Evolutionary conservation across 1,140 invertebrate species (phyloP), one percentile per base, ranked within the genome.

Genomic region (Brachionus rubens): DNA sequence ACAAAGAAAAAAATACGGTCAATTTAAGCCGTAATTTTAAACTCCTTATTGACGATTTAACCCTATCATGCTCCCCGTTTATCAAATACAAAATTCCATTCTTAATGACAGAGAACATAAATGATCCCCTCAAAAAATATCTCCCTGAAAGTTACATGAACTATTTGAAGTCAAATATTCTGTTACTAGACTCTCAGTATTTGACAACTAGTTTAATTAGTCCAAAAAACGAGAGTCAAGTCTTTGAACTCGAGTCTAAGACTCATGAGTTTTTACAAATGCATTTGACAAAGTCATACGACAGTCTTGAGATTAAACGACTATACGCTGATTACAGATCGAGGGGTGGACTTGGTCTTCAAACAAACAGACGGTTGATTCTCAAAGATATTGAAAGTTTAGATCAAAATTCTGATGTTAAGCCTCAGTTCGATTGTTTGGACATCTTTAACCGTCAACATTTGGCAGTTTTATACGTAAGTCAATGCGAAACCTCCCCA

Each of bases 391-490:
- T 75, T 21, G 47, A 43, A 41, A 77, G 19, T 43, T 76, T 75
- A 52, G 54, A 56, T 30, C 19, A 36, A 36, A 47, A 47, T 48
- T 54, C 47, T 46, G 76, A 6, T 70, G 50, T 30, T 46, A 40
- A 30, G 77, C 79, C 3, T 19, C 76, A 86, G 80, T 79, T 88
- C 7, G 94, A 98, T 83, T 92, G 92, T 24, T 84, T 98, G 1
- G 90, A 94, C 81, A 90, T 91, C 0, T 87, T 87, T 52, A 91
- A 91, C 83, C 95, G 98, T 84, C 95, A 98, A 85, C 85, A 89
- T 43, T 83, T 98, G 7, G 89, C 91, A 5, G 90, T 98, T 30
- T 85, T 98, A 30, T 94, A 97, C 81, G 96, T 93, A 81, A 96
- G 92, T 82, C 96, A 92, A 81, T 91, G 92, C 72, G 88, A 88